Evolutionary conservation across 2,888 invertebrate species (phyloP).

Genomic region (Drosophila mimica): DNA sequence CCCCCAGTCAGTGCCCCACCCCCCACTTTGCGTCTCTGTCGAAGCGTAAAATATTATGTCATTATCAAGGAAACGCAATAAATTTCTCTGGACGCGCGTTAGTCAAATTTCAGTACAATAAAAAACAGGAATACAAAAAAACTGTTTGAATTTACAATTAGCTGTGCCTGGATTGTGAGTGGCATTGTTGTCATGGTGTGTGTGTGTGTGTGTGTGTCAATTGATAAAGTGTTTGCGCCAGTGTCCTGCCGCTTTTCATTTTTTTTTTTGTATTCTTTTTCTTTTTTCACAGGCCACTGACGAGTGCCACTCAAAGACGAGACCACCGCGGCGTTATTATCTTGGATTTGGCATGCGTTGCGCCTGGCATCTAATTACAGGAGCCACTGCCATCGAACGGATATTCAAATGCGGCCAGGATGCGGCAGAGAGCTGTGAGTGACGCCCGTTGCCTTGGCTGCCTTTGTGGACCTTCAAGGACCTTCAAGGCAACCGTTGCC

Average conservation of each 20-base stretch:
- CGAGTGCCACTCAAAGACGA: constrained; percentile 66
- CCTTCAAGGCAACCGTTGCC: constrained; percentile 49
- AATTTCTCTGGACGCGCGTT: constrained; percentile 66
- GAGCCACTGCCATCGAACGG: constrained; percentile 45
- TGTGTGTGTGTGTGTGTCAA: constrained; percentile 51
- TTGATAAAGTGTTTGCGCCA: constrained; percentile 73
- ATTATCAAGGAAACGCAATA: constrained; percentile 80
- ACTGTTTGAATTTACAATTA: constrained; percentile 80
- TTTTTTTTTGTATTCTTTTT: constrained; percentile 24
- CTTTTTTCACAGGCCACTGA: constrained; percentile 69
- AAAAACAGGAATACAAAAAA: constrained; percentile 29
- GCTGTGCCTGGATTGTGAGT: constrained; percentile 54
- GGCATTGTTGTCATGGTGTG: constrained; percentile 69
- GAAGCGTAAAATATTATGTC: constrained; percentile 83
- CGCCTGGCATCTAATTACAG: constrained; percentile 75
- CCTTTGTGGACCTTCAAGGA: constrained; percentile 45
- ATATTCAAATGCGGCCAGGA: constrained; percentile 61
- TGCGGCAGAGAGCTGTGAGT: constrained; percentile 56
- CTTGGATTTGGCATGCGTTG: constrained; percentile 72
- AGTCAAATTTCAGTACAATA: constrained; percentile 71
- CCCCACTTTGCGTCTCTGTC: constrained; percentile 50
- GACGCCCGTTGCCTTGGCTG: constrained; percentile 70
- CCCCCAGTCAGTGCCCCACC: constrained; percentile 15
- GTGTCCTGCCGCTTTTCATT: constrained; percentile 68
- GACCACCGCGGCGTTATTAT: constrained; percentile 80